Evolutionary conservation across 2,113 vertebrate genomes (phyloP), one percentile per base, ranked within the genome.

Genomic region (Tursiops truncatus): DNA sequence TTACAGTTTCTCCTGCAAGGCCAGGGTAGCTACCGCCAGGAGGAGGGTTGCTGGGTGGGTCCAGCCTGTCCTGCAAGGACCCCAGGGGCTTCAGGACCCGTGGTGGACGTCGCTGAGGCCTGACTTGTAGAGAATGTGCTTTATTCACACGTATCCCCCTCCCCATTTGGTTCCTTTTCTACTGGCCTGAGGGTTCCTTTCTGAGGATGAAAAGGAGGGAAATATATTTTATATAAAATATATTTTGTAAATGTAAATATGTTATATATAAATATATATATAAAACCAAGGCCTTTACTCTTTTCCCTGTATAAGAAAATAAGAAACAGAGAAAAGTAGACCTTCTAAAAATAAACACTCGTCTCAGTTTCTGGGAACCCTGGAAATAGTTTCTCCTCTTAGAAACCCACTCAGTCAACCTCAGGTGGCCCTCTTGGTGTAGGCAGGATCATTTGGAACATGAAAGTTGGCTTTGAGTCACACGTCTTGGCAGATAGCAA

Each of bases 131-230:
- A 58, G 25, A 50, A 36, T 8, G 0, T 74, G 21, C 31, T 81
- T 95, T 38, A 36, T 56, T 63, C 93, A 9, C 25, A 14, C 3
- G 0, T 41, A 15, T 68, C 41, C 18, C 10, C 20, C 12, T 50
- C 50, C 67, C 47, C 41, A 18, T 77, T 73, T 73, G 68, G 2
- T 65, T 86, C 56, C 81, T 50, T 91, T 96, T 80, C 71, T 92
- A 5, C 50, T 73, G 23, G 18, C 28, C 82, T n/a, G 2, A 68
- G 53, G 18, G 60, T 94, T 95, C 15, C 14, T 79, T 95, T 89
- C 47, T 70, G 62, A 91, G 81, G 60, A 56, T 80, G 18, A n/a
- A 44, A 60, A 50, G 25, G 68, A 6, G 38, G n/a, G 41, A 95
- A 74, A 63, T 62, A 73, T 13, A 53, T 53, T 17, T 53, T 53